Evolutionary conservation across 2,113 vertebrate genomes (phyloP).

Genomic region (Callocephalon fimbriatum): DNA sequence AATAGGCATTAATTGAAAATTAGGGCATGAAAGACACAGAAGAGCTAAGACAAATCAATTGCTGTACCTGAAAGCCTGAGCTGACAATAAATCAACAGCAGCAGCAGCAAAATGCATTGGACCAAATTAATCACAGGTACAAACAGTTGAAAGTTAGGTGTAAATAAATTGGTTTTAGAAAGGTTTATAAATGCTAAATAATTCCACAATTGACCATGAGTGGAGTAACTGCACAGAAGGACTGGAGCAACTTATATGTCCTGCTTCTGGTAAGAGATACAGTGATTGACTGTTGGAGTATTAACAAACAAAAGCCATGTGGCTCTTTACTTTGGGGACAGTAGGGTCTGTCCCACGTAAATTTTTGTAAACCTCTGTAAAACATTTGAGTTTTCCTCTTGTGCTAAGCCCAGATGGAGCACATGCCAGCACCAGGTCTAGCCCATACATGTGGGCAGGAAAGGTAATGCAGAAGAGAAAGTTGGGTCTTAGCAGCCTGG

Average conservation of each 20-base stretch:
- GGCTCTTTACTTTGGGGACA: not conserved
- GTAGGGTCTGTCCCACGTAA: not conserved
- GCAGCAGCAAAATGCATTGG: not conserved
- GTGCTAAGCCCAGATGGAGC: not conserved
- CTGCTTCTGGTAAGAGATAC: not conserved
- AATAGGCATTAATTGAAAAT: slow-evolving; percentile 41
- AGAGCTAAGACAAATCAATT: slow-evolving; percentile 19
- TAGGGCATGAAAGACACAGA: not conserved
- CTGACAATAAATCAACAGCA: not conserved
- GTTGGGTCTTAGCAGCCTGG: not conserved
- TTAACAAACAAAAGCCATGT: not conserved
- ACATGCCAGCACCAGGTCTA: not conserved
- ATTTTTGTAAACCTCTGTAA: not conserved
- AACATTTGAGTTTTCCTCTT: not conserved
- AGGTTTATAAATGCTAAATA: not conserved
- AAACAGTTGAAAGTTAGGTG: not conserved
- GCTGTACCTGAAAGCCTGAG: not conserved
- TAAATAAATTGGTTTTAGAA: not conserved
- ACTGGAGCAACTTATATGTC: not conserved
- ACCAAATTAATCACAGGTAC: not conserved
- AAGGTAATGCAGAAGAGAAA: not conserved
- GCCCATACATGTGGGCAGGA: not conserved
- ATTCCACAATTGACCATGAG: not conserved
- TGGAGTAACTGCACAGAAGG: not conserved
- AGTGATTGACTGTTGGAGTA: not conserved